Percentiles rank a stretch among this genome's conserved stretches.
Evolutionary conservation across 2,888 invertebrate species (phyloP).

Genomic region (Leptothorax acervorum): DNA sequence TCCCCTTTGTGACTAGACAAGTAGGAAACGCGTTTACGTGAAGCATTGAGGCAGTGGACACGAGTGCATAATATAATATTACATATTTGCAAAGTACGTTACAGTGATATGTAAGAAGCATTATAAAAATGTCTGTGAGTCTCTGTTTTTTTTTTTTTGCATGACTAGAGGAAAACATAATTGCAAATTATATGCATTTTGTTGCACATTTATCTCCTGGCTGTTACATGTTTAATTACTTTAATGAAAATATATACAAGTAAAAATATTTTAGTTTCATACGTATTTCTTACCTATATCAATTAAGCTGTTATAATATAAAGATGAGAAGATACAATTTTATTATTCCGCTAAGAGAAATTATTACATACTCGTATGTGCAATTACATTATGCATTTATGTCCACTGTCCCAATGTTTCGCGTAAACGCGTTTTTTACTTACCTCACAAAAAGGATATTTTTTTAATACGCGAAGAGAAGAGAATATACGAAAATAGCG

Average conservation of each 20-base stretch:
- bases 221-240: neutral
- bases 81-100: neutral
- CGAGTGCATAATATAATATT: slow-evolving; percentile 9
- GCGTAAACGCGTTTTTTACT: neutral
- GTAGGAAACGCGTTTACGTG: slow-evolving; percentile 20
- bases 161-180: neutral
- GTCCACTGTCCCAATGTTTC: neutral
- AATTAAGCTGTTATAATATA: neutral
- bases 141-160: neutral
- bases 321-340: neutral
- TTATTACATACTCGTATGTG: neutral
- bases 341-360: neutral
- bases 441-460: neutral
- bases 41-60: neutral
- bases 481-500: neutral
- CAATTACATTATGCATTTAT: neutral
- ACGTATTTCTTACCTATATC: neutral
- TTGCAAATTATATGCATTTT: neutral
- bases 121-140: neutral
- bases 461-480: neutral
- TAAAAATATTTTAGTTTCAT: slow-evolving; percentile 5
- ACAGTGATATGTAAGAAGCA: neutral
- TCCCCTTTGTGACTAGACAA: slow-evolving; percentile 42
- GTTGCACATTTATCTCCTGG: neutral
- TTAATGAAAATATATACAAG: neutral